Evolutionary conservation across 1,140 invertebrate genomes (phyloP).

Genomic region (Octopus bimaculoides): DNA sequence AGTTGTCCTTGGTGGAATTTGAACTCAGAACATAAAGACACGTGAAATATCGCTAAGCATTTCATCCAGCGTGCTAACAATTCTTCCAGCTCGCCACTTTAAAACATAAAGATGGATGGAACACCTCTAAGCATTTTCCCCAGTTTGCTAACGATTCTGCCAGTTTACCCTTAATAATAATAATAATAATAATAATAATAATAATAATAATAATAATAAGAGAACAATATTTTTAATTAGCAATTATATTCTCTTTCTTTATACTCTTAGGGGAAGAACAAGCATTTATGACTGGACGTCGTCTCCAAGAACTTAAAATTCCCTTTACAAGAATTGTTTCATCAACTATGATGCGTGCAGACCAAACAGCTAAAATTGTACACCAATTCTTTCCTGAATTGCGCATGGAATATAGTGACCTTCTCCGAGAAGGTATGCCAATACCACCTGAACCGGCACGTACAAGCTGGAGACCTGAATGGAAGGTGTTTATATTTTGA

Average conservation of each 20-base stretch:
- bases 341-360: constrained; percentile 91
- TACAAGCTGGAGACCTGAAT: constrained; percentile 80
- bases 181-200: not conserved
- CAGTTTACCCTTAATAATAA: not conserved
- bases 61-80: no score
- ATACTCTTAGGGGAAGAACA: constrained; percentile 71
- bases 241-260: constrained; percentile 8
- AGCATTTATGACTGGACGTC: constrained; percentile 74
- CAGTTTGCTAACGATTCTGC: no score
- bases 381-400: constrained; percentile 61
- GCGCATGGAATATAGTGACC: constrained; percentile 65
- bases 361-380: constrained; percentile 87
- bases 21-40: no score
- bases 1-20: no score
- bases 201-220: not conserved
- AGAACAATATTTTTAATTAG: not conserved
- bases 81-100: no score
- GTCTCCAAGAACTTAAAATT: constrained; percentile 68
- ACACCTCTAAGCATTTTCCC: no score
- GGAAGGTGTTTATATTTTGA: constrained; percentile 62
- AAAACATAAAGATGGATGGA: no score
- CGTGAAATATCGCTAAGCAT: no score
- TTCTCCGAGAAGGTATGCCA: constrained; percentile 92
- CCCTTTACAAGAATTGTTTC: constrained; percentile 76
- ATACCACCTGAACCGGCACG: constrained; percentile 84